A percentile compares a stretch with the other conserved stretches of the same genome.
Conservation (phyloP, 2,797 vertebrate genomes). For the Rhinogobio ventralis region DNA sequence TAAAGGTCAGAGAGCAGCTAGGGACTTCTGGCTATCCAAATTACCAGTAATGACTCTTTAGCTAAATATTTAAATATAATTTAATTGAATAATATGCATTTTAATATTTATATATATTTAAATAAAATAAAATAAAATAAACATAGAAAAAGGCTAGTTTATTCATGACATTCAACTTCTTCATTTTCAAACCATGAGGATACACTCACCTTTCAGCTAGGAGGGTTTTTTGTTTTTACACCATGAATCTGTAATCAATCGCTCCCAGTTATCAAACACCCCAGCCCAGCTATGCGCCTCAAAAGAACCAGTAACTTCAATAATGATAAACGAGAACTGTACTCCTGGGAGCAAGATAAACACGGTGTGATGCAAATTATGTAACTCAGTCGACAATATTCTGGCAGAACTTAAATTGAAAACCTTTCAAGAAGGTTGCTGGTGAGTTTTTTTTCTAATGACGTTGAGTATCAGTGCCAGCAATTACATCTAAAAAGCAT, state of each 20-base stretch:
- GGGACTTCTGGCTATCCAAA: background rate
- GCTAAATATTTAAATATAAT: background rate
- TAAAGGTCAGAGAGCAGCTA: conserved; percentile 25
- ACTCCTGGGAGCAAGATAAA: conserved; percentile 28
- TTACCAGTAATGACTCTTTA: background rate
- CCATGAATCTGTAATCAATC: conserved; percentile 36
- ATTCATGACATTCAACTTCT: background rate
- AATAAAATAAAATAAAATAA: no score
- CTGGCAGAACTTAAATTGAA: conserved; percentile 17
- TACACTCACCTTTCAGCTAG: background rate
- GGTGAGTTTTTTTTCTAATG: conserved; percentile 9
- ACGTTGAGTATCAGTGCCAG: background rate
- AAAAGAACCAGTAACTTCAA: conserved; percentile 17
- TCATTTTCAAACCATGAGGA: background rate
- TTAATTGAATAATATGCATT: background rate
- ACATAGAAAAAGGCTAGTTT: no score
- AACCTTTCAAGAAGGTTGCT: conserved; percentile 18
- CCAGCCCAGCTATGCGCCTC: conserved; percentile 7
- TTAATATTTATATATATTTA: background rate
- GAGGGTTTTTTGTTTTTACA: conserved; percentile 1
- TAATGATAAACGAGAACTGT: conserved; percentile 28
- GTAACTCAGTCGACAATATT: background rate
- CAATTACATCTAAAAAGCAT: conserved; percentile 30
- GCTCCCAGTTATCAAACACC: conserved; percentile 19
- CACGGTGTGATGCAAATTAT: conserved; percentile 25